Evolutionary conservation across 2,113 vertebrate species (phyloP), one percentile per base, ranked within the genome.

Genomic region (Helogale parvula): DNA sequence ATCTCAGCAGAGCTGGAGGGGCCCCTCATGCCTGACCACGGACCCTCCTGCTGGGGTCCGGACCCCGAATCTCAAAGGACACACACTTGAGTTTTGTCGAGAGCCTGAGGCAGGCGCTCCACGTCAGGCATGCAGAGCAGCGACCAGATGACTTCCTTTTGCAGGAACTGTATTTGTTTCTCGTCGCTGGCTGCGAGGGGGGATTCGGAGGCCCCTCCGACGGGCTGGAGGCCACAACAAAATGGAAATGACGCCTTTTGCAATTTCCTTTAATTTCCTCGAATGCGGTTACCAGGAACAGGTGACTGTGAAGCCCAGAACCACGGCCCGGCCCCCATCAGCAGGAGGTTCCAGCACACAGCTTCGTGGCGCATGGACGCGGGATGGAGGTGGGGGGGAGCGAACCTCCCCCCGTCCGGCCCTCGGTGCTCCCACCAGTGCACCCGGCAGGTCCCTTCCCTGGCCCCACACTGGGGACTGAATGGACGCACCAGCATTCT

Each of bases 281-380:
- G 7, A 54, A 29, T 23, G n/a, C 9, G 17, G 54, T 29, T 38
- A 47, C 79, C 15, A 5, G 27, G 63, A 35, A 14, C 2, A 52
- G 45, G 52, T 11, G 35, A 7, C 12, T 33, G 0, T 16, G 10
- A 8, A 8, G 88, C 33, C 69, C 69, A 31, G 84, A 15, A 15
- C 8, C 17, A 4, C 19, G 12, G 10, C 0, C 2, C 0, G 33
- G 33, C 27, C 19, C 0, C 0, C 0, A 0, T 38, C 8, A 5
- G 31, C 21, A 19, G 86, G 27, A 29, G 27, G 8, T 3, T 16
- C 57, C 52, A 29, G 17, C 82, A 21, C 4, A 13, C 9, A 3
- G 17, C 45, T 5, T 29, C 17, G 60, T 7, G 60, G 45, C 0
- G 0, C 0, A 23, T 8, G 54, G 41, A 7, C 1, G 27, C 25